Conservation (phyloP, 2,113 vertebrate genomes). For the Isurus oxyrinchus region DNA sequence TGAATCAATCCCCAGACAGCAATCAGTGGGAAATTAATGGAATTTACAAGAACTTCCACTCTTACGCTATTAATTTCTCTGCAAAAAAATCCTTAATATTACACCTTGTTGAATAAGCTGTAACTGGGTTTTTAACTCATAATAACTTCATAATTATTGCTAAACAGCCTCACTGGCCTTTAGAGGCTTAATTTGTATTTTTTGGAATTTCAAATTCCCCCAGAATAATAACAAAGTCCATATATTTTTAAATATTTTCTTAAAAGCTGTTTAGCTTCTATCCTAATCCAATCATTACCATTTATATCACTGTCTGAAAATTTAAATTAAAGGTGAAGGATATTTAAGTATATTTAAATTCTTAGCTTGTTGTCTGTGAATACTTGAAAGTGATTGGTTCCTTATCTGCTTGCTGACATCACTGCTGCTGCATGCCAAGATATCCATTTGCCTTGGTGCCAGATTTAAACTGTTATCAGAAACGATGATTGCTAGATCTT, state of each 20-base stretch:
- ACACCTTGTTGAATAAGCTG: too few species aligned
- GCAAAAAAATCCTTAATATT: too few species aligned
- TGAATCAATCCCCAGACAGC: too few species aligned
- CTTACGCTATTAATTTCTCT: too few species aligned
- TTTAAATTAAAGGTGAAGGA: too few species aligned
- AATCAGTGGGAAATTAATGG: too few species aligned
- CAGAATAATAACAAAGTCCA: not conserved
- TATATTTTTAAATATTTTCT: not conserved
- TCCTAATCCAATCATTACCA: not conserved
- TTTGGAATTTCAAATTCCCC: too few species aligned
- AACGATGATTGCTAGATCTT: not conserved
- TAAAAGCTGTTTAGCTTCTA: not conserved
- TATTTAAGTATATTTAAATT: not conserved
- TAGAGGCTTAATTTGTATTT: too few species aligned
- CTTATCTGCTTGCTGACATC: not conserved
- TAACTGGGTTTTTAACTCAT: too few species aligned
- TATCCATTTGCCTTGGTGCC: not conserved
- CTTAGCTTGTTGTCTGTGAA: not conserved
- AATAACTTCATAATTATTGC: too few species aligned
- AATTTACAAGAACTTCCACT: too few species aligned
- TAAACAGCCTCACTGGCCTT: too few species aligned
- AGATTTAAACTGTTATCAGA: not conserved
- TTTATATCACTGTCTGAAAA: not conserved
- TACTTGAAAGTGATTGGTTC: not conserved
- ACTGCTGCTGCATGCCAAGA: not conserved